These are phyloP conservation scores for Sebastes trivittatus DNA, from an alignment of 2,797 vertebrate genomes.

Conservation along the genomic window DNA sequence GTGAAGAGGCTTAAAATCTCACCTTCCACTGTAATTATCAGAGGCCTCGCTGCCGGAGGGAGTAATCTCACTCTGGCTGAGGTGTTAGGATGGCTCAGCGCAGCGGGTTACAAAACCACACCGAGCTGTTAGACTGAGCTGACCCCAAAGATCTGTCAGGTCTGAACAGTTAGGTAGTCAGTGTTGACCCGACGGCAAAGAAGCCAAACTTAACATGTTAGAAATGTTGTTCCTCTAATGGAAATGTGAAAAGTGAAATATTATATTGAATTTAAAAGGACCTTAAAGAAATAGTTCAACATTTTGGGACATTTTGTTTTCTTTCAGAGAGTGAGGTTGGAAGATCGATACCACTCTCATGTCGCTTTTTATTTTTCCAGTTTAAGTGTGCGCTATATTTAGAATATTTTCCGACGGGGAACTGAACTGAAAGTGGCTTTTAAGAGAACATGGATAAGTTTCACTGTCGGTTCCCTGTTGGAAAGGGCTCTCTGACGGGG, in stretches of 20 bases:
- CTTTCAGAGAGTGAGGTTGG: too few relatives aligned
- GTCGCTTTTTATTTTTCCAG: too few relatives aligned
- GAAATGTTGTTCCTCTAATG: background rate
- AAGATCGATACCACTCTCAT: too few relatives aligned
- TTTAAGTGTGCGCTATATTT: too few relatives aligned
- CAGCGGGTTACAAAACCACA: conserved; percentile 33
- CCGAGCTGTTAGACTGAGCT: conserved; percentile 31
- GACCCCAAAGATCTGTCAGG: conserved; percentile 19
- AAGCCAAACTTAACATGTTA: background rate
- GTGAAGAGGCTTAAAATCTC: conserved; percentile 48
- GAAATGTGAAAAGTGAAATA: background rate
- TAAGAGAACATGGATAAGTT: too few relatives aligned
- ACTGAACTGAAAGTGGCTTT: too few relatives aligned
- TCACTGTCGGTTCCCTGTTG: too few relatives aligned
- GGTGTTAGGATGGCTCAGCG: conserved; percentile 51
- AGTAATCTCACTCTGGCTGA: conserved; percentile 63
- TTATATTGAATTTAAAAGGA: background rate
- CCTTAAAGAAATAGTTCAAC: background rate
- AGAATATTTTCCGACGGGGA: too few relatives aligned
- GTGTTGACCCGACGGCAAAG: background rate
- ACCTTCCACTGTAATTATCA: conserved; percentile 63
- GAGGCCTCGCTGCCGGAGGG: conserved; percentile 45
- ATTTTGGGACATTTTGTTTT: too few relatives aligned
- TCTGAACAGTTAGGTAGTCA: background rate
- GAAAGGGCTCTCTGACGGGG: too few relatives aligned